phyloP scores from a whole-genome alignment of 2,113 vertebrate species.

The Felis chaus region DNA sequence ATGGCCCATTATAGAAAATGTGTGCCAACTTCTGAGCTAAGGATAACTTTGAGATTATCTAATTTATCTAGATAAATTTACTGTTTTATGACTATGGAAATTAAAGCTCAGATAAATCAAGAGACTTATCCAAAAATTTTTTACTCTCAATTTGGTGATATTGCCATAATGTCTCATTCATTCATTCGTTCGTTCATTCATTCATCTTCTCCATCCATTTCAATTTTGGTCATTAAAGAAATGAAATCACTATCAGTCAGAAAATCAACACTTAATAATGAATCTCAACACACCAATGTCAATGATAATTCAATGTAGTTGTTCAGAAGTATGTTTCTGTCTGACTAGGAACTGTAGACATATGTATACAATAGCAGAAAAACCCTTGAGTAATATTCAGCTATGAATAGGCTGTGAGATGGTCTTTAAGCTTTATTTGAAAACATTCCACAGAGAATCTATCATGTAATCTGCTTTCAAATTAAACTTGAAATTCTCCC shows the following conservation, averaged over 20 bases:
- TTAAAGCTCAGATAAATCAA: constrained; percentile 32
- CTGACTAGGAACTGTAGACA: not conserved
- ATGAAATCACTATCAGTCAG: not conserved
- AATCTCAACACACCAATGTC: not conserved
- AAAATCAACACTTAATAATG: constrained; percentile 4
- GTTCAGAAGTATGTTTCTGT: not conserved
- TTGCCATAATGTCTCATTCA: not conserved
- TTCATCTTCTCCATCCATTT: not conserved
- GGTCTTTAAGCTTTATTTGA: constrained; percentile 42
- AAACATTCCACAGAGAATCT: constrained; percentile 38
- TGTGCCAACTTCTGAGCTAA: not conserved
- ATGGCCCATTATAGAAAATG: not conserved
- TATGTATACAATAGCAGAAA: not conserved
- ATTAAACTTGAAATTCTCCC: constrained; percentile 58
- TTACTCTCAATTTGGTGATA: not conserved
- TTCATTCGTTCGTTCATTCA: constrained; percentile 25
- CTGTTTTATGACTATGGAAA: constrained; percentile 27
- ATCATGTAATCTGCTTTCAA: constrained; percentile 54
- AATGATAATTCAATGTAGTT: not conserved
- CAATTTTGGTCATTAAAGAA: constrained; percentile 30
- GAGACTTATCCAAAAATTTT: not conserved
- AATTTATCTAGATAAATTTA: not conserved
- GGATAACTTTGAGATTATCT: not conserved
- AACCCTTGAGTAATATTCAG: not conserved
- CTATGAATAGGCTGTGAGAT: constrained; percentile 11